phyloP scores from a whole-genome alignment of 2,888 invertebrate genomes.

The Hyposoter dolosus region DNA sequence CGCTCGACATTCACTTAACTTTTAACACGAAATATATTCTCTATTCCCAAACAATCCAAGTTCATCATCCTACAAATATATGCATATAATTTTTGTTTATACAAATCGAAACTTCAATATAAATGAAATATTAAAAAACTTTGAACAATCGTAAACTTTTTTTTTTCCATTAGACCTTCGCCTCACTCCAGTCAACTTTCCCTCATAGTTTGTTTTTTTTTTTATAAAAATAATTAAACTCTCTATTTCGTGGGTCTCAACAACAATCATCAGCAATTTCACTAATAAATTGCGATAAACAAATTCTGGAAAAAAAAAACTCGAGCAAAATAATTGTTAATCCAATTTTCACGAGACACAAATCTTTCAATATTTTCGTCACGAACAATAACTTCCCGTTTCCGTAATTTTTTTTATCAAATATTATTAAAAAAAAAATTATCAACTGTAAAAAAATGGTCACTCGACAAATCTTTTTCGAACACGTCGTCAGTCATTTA shows the following conservation, averaged over 20 bases:
- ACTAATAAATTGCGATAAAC: conserved; percentile 51
- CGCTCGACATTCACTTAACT: conserved; percentile 64
- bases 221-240: conserved; percentile 81
- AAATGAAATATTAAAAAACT: conserved; percentile 38
- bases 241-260: conserved; percentile 75
- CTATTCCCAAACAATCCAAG: conserved; percentile 13
- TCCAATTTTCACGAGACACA: conserved; percentile 26
- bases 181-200: conserved; percentile 16
- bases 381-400: conserved; percentile 55
- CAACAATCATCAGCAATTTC: conserved; percentile 64
- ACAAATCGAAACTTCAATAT: conserved; percentile 22
- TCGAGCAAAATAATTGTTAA: conserved; percentile 19
- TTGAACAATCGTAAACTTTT: conserved; percentile 42
- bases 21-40: conserved; percentile 43
- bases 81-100: conserved; percentile 28
- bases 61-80: conserved; percentile 36
- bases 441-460: neutral
- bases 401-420: conserved; percentile 9
- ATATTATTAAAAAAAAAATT: neutral
- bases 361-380: conserved; percentile 1
- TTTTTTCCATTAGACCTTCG: conserved; percentile 17
- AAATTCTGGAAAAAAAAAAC: conserved; percentile 32
- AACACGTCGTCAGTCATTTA: neutral
- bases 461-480: neutral
- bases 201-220: conserved; percentile 56